These are phyloP conservation scores for Metopolophium dirhodum DNA, from an alignment of 1,140 invertebrate species.

Conservation along the genomic window DNA sequence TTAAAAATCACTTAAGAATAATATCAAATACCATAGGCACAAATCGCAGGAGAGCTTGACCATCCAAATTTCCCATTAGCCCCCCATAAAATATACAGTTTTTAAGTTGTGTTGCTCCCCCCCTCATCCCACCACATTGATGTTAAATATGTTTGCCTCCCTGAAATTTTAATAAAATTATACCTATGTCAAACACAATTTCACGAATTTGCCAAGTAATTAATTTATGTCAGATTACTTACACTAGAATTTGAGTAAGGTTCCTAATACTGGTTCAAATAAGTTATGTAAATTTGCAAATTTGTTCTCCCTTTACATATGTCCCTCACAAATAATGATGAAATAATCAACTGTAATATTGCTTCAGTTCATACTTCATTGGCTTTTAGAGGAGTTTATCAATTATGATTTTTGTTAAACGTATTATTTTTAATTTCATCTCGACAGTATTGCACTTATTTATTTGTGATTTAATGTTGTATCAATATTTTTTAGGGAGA, in stretches of 20 bases:
- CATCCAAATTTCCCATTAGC: too few relatives aligned
- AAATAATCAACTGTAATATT: background rate
- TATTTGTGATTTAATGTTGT: background rate
- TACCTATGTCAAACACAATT: background rate
- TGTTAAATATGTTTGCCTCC: too few relatives aligned
- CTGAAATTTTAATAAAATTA: too few relatives aligned
- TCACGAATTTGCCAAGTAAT: background rate
- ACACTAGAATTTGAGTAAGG: background rate
- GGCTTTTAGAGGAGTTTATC: background rate
- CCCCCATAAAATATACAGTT: too few relatives aligned
- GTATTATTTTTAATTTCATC: background rate
- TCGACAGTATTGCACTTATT: background rate
- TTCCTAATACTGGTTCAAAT: background rate
- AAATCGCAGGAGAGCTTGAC: too few relatives aligned
- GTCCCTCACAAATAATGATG: background rate
- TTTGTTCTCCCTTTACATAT: background rate
- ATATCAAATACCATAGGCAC: background rate
- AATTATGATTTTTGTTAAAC: background rate
- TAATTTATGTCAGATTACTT: background rate
- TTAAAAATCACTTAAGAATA: background rate
- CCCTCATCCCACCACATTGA: too few relatives aligned
- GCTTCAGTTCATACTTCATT: background rate
- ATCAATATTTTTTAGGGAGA: slow-evolving; percentile 71
- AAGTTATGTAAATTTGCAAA: background rate
- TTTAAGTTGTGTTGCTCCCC: too few relatives aligned